Percentiles rank a stretch among this genome's conserved stretches.
Evolutionary conservation across 2,888 invertebrate species (phyloP).

Genomic region (Labia minor): DNA sequence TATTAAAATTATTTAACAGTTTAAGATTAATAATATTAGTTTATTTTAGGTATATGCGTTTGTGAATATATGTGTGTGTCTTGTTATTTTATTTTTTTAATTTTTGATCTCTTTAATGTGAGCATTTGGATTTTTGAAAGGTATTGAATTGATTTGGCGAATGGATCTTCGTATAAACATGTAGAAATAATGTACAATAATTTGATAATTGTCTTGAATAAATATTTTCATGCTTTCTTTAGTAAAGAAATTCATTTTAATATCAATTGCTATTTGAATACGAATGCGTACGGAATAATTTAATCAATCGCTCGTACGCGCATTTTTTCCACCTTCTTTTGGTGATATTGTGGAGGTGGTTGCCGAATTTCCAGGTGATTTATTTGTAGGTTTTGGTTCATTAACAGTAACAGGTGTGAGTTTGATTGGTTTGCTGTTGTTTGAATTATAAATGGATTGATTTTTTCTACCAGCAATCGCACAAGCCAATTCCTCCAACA

Average conservation of each 20-base stretch:
- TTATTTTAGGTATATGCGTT: too few species aligned
- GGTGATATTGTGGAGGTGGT: neutral
- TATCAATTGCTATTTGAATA: neutral
- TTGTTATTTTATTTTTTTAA: neutral
- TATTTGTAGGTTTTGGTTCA: too few species aligned
- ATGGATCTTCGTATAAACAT: too few species aligned
- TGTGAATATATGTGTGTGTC: too few species aligned
- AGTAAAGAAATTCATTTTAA: slow-evolving; percentile 1
- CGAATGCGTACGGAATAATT: neutral
- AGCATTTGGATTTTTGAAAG: neutral
- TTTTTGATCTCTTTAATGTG: neutral
- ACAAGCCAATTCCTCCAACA: neutral
- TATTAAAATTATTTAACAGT: too few species aligned
- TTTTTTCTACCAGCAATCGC: neutral
- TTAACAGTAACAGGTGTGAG: neutral
- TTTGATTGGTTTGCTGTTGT: neutral
- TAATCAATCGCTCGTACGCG: neutral
- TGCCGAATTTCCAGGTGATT: too few species aligned
- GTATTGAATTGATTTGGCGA: neutral
- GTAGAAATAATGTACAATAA: too few species aligned
- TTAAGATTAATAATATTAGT: too few species aligned
- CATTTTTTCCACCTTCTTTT: neutral
- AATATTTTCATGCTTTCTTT: neutral
- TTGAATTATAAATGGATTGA: neutral
- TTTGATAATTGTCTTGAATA: neutral